Percentiles rank a stretch among this genome's conserved stretches.
These are phyloP conservation scores for Cheilinus undulatus DNA, from an alignment of 2,113 vertebrate genomes.

Conservation along the genomic window DNA sequence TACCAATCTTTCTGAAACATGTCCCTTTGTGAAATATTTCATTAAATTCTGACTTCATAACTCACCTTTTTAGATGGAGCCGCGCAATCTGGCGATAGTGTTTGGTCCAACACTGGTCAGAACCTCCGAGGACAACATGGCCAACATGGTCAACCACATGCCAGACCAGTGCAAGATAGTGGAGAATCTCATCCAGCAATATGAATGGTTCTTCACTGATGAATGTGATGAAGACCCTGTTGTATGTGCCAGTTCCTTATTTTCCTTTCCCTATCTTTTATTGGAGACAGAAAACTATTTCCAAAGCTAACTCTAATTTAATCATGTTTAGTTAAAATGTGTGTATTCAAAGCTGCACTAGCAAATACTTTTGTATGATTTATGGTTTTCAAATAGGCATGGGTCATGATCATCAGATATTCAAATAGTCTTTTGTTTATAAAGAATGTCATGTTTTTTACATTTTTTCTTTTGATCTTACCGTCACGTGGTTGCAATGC, in stretches of 20 bases:
- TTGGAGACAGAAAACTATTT: background rate
- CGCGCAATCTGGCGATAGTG: constrained; percentile 96
- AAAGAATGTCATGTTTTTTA: too few species aligned
- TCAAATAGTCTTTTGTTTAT: too few species aligned
- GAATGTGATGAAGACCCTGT: constrained; percentile 93
- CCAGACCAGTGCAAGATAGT: constrained; percentile 99
- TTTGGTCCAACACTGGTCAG: constrained; percentile 97
- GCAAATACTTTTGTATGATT: background rate
- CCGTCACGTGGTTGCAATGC: too few species aligned
- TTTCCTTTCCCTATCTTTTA: background rate
- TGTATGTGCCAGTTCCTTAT: constrained; percentile 84
- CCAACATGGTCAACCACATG: constrained; percentile 99
- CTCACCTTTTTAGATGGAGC: constrained; percentile 90
- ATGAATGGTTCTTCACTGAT: constrained; percentile 98
- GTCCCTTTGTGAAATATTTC: background rate
- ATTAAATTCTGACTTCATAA: constrained; percentile 8
- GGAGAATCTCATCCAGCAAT: constrained; percentile 98
- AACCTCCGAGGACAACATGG: constrained; percentile 99
- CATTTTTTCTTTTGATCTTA: too few species aligned
- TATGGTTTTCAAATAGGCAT: too few species aligned
- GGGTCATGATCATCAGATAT: too few species aligned
- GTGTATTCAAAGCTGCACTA: background rate
- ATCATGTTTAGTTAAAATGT: background rate
- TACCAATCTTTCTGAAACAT: background rate
- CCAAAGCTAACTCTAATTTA: too few species aligned